A percentile compares a stretch with the other conserved stretches of the same genome.
Conservation (phyloP, 2,113 vertebrate species). For the Morone saxatilis region DNA sequence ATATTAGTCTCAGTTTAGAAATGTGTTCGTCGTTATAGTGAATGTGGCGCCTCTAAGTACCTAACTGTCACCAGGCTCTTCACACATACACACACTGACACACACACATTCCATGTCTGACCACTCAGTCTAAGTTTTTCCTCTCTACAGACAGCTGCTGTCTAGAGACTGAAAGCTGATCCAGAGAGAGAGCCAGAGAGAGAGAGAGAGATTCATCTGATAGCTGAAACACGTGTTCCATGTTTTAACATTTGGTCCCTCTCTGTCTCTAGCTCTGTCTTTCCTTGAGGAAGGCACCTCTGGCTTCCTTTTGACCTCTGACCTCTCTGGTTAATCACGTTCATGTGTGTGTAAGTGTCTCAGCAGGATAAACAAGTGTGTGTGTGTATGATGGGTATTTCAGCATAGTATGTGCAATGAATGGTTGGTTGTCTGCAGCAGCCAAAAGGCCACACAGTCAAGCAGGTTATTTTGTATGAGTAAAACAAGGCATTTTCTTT, state of each 20-base stretch:
- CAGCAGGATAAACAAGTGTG: background rate
- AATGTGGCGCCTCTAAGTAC: constrained; percentile 43
- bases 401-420: background rate
- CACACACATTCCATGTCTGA: constrained; percentile 65
- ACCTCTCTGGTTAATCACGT: constrained; percentile 34
- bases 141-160: constrained; percentile 75
- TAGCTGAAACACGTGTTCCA: constrained; percentile 76
- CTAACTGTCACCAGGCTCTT: constrained; percentile 46
- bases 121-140: constrained; percentile 60
- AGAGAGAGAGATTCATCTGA: constrained; percentile 64
- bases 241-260: constrained; percentile 69
- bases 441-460: background rate
- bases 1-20: background rate
- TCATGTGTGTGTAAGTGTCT: constrained; percentile 46
- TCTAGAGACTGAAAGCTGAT: constrained; percentile 77
- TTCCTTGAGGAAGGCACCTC: constrained; percentile 52
- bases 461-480: background rate
- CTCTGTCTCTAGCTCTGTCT: constrained; percentile 36
- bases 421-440: background rate
- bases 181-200: constrained; percentile 23
- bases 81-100: constrained; percentile 39
- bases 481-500: background rate
- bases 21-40: constrained; percentile 17
- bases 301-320: constrained; percentile 60
- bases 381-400: constrained; percentile 12